Conservation (phyloP, 2,797 vertebrate species). For the Siniperca undulata region DNA sequence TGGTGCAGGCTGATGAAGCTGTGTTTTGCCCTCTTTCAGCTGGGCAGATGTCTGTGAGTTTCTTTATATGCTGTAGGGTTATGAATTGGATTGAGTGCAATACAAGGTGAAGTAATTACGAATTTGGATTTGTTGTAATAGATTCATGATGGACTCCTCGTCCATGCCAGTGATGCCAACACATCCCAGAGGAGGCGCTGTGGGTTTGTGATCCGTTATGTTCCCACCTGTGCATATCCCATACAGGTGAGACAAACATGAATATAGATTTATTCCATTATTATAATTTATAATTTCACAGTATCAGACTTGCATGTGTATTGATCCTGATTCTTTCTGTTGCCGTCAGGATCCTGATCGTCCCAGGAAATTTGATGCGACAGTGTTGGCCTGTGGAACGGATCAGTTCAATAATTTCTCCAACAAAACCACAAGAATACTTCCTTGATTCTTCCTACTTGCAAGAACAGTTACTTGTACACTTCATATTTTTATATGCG, state of each 20-base stretch:
- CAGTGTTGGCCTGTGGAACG: slow-evolving; percentile 76
- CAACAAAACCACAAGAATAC: slow-evolving; percentile 45
- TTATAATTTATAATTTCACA: background rate
- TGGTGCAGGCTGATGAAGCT: slow-evolving; percentile 77
- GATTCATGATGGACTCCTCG: slow-evolving; percentile 87
- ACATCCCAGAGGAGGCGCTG: slow-evolving; percentile 85
- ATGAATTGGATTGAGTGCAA: background rate
- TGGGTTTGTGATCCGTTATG: slow-evolving; percentile 87
- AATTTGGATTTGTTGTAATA: slow-evolving; percentile 43
- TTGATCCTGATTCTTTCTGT: slow-evolving; percentile 29
- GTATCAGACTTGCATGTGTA: background rate
- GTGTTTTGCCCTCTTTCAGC: slow-evolving; percentile 84
- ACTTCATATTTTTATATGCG: too few species aligned
- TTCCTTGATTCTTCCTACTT: background rate
- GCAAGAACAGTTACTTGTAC: background rate
- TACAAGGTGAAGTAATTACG: background rate
- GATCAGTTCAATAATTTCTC: slow-evolving; percentile 84
- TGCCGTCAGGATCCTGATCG: slow-evolving; percentile 82
- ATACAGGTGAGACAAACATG: slow-evolving; percentile 73
- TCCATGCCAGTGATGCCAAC: slow-evolving; percentile 88
- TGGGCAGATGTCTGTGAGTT: slow-evolving; percentile 89
- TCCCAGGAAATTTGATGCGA: slow-evolving; percentile 82
- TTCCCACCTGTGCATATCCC: slow-evolving; percentile 84
- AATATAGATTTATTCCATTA: background rate
- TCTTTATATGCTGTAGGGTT: background rate